Percentiles rank a stretch among this genome's conserved stretches.
Evolutionary conservation across 2,888 invertebrate species (phyloP).

Genomic region (Mesochorus sp.): DNA sequence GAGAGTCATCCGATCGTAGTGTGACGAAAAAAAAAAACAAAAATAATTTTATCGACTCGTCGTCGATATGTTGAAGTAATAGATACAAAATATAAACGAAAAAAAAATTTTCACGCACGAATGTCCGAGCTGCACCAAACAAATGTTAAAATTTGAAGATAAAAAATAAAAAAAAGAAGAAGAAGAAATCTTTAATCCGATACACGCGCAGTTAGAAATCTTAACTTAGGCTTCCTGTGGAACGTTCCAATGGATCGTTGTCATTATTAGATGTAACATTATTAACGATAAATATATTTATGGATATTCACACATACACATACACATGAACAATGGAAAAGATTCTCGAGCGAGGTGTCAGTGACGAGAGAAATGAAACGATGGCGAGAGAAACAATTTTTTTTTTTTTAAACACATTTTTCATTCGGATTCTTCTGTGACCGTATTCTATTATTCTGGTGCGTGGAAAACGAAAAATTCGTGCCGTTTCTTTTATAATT

Average conservation of each 20-base stretch:
- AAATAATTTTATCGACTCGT: slow-evolving; percentile 33
- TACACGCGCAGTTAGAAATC: slow-evolving; percentile 47
- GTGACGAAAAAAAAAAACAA: not conserved
- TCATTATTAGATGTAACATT: slow-evolving; percentile 39
- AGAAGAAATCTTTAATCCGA: slow-evolving; percentile 21
- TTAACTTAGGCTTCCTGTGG: slow-evolving; percentile 50
- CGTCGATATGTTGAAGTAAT: not conserved
- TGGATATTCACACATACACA: slow-evolving; percentile 8
- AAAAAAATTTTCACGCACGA: slow-evolving; percentile 50
- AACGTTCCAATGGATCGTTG: slow-evolving; percentile 29
- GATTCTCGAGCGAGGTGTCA: no score
- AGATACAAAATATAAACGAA: not conserved
- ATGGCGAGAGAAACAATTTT: not conserved
- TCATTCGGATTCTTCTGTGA: no score
- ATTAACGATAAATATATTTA: slow-evolving; percentile 24
- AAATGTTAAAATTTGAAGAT: slow-evolving; percentile 37
- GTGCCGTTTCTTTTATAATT: no score
- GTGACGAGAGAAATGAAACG: no score
- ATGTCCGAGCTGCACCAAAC: slow-evolving; percentile 55
- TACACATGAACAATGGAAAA: slow-evolving; percentile 12
- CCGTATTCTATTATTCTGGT: no score
- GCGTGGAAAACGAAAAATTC: no score
- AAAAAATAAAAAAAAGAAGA: not conserved
- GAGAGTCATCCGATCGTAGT: slow-evolving; percentile 1
- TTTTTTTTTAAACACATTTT: no score